phyloP scores from a whole-genome alignment of 2,797 vertebrate genomes.

The Malacoctenus gilli region DNA sequence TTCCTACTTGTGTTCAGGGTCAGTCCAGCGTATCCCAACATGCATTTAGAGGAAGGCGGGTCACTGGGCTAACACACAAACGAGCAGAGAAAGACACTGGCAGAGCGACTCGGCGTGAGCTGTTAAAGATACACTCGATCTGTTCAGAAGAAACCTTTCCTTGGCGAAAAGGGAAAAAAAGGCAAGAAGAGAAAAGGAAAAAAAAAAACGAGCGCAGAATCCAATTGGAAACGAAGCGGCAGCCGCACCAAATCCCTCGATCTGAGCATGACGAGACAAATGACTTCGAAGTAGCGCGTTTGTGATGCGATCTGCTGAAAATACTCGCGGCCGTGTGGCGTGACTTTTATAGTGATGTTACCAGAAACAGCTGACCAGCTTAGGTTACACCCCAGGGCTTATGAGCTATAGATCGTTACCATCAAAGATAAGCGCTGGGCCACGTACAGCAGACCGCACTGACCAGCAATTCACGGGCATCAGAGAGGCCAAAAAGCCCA shows the following conservation, averaged over 20 bases:
- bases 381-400: constrained; percentile 47
- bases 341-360: constrained; percentile 57
- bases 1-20: constrained; percentile 37
- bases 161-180: constrained; percentile 27
- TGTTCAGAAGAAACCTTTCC: constrained; percentile 6
- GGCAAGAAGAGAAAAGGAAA: too few relatives aligned
- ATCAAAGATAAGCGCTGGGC: constrained; percentile 43
- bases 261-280: constrained; percentile 22
- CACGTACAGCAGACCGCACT: constrained; percentile 34
- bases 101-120: constrained; percentile 9
- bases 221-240: constrained; percentile 10
- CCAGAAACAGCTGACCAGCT: constrained; percentile 56
- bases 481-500: constrained; percentile 46
- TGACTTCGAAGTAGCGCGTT: constrained; percentile 36
- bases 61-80: constrained; percentile 31
- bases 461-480: constrained; percentile 50
- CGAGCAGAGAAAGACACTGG: constrained; percentile 19
- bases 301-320: constrained; percentile 42
- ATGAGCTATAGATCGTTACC: constrained; percentile 52
- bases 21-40: constrained; percentile 47
- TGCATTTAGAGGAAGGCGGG: constrained; percentile 48
- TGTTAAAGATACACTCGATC: constrained; percentile 28
- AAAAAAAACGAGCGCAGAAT: constrained; percentile 23
- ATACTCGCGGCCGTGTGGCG: constrained; percentile 38
- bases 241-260: constrained; percentile 6